Evolutionary conservation across 2,113 vertebrate species (phyloP).

Genomic region (Lepidothrix coronata): DNA sequence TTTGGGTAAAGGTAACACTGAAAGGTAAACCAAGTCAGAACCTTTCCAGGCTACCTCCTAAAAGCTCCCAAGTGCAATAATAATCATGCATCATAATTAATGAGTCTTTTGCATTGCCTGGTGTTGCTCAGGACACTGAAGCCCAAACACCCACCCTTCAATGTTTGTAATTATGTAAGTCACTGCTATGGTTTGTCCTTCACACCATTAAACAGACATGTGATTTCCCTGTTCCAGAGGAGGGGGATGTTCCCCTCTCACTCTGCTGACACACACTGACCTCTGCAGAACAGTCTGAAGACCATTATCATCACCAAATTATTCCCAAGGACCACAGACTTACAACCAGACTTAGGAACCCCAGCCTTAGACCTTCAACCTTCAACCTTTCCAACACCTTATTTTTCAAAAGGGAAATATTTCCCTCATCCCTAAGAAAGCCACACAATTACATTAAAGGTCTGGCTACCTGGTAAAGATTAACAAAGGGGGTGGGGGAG

Average conservation of each 20-base stretch:
- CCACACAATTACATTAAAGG: background rate
- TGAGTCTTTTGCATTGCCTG: background rate
- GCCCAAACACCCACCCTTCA: background rate
- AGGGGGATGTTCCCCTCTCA: background rate
- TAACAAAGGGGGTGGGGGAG: background rate
- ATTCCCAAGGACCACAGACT: background rate
- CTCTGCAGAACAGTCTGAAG: background rate
- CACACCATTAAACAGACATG: background rate
- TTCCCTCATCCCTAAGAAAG: background rate
- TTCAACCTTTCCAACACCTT: background rate
- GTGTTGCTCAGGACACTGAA: background rate
- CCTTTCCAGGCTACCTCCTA: background rate
- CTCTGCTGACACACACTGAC: background rate
- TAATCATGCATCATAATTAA: background rate
- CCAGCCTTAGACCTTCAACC: background rate
- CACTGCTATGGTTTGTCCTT: background rate
- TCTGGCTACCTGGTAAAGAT: constrained; percentile 26
- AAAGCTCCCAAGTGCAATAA: background rate
- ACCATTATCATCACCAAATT: background rate
- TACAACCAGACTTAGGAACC: background rate
- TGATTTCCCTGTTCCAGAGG: background rate
- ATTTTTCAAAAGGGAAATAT: background rate
- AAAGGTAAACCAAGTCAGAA: background rate
- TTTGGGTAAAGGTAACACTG: background rate
- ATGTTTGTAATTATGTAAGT: background rate